Conservation (phyloP, 2,888 invertebrate genomes). For the Epirrhoe tristata region DNA sequence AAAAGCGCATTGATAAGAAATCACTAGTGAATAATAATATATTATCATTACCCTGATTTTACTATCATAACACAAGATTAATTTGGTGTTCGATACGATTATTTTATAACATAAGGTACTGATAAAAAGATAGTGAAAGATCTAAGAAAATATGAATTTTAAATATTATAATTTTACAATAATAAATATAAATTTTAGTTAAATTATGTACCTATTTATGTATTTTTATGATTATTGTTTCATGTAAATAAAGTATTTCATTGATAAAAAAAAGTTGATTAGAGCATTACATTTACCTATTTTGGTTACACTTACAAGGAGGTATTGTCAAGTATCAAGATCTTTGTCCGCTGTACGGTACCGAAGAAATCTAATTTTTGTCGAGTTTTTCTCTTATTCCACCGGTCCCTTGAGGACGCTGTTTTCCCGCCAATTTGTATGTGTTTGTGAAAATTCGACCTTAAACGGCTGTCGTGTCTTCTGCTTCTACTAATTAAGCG, state of each 20-base stretch:
- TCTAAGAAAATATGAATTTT: background rate
- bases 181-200: too few species aligned
- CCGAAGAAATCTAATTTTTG: conserved; percentile 82
- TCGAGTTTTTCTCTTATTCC: conserved; percentile 79
- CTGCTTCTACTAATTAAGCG: conserved; percentile 55
- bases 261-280: too few species aligned
- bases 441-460: conserved; percentile 78
- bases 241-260: too few species aligned
- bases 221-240: too few species aligned
- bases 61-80: background rate
- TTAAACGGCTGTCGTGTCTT: conserved; percentile 65
- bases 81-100: background rate
- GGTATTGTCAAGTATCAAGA: conserved; percentile 61
- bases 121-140: background rate
- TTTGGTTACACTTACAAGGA: too few species aligned
- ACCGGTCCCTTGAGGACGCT: conserved; percentile 60
- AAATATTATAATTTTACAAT: background rate
- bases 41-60: background rate
- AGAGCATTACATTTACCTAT: too few species aligned
- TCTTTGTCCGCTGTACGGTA: conserved; percentile 42
- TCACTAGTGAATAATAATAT: background rate
- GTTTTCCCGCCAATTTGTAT: conserved; percentile 79
- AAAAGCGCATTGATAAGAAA: background rate
- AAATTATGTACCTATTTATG: too few species aligned
- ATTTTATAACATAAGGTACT: background rate